Percentiles rank a stretch among this genome's conserved stretches.
Conservation (phyloP, 2,113 vertebrate species). For the Pachypanchax playfairii region DNA sequence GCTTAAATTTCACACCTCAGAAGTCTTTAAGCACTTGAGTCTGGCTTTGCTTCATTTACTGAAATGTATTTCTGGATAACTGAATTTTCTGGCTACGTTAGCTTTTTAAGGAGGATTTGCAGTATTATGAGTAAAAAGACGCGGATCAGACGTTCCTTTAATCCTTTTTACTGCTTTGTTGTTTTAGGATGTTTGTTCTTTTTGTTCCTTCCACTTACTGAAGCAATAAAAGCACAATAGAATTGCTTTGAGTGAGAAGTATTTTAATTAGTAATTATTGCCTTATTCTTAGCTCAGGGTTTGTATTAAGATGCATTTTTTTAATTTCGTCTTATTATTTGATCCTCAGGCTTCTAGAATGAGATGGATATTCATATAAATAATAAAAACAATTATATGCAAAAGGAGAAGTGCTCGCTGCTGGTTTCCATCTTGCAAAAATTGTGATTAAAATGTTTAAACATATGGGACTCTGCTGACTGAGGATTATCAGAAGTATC, state of each 20-base stretch:
- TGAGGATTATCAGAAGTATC: background rate
- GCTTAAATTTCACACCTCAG: conserved; percentile 13
- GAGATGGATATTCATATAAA: conserved; percentile 17
- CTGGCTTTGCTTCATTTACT: conserved; percentile 15
- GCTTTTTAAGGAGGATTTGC: conserved; percentile 22
- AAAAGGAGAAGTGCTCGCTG: background rate
- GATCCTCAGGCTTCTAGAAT: conserved; percentile 43
- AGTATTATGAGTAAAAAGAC: conserved; percentile 2
- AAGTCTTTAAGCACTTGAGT: background rate
- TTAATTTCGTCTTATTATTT: conserved; percentile 55
- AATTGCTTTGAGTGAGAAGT: conserved; percentile 62
- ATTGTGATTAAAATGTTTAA: background rate
- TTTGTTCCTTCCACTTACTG: conserved; percentile 43
- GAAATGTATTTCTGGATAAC: background rate
- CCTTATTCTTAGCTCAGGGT: background rate
- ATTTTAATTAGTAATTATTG: too few relatives aligned
- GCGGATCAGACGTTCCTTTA: conserved; percentile 7
- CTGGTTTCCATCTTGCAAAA: conserved; percentile 7
- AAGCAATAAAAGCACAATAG: conserved; percentile 49
- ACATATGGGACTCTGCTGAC: background rate
- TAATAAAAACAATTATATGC: conserved; percentile 23
- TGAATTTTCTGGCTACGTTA: background rate
- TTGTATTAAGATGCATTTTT: conserved; percentile 3
- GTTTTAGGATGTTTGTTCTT: conserved; percentile 37
- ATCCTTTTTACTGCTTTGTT: conserved; percentile 24